Evolutionary conservation across 2,888 invertebrate species (phyloP), one percentile per base, ranked within the genome.

Genomic region (Nipponacmea schrenckii): DNA sequence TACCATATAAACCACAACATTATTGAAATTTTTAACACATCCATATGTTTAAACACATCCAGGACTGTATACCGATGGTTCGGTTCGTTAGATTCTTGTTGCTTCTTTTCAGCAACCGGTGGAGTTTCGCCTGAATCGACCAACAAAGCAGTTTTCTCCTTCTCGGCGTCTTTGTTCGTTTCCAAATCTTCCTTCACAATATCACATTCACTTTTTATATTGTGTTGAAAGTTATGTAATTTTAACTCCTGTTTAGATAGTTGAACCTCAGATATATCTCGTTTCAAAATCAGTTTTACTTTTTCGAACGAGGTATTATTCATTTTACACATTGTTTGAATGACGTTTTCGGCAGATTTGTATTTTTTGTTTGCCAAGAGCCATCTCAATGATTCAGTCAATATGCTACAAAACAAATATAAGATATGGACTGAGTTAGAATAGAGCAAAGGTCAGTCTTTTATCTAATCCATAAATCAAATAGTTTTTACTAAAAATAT

Each of bases 341-440:
- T 72, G 0, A 82, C 64, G 48, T 62, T 71, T 64, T 80, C 79
- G 4, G 81, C 83, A 48, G 78, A 73, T 3, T 80, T 74, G 3
- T 67, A 71, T 64, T 72, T 80, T 5, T 79, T 79, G 67, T 83
- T 82, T 4, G 83, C 82, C 7, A 79, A 74, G 26, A 85, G 71
- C 85, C 85, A 86, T 24, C 81, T 70, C 7, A 84, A 64, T 0
- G 86, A 86, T 70, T 86, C 86, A 39, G 84, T 83, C 20, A 82
- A 62, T 17, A 80, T 69, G 77, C 85, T 85, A 67, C 0, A 72
- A 68, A 10, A 39, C 39, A 39, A 39, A 39, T 39, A 39, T 2
- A 39, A 8, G 10, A n/a, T 8, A 8, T 10, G 8, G 10, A 39
- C 5, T 31, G 2, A 31, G 2, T 5, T 31, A 31, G 31, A 31